Base-by-base conservation (phyloP, 2,113 vertebrate species). In the Xerus inauris region DNA sequence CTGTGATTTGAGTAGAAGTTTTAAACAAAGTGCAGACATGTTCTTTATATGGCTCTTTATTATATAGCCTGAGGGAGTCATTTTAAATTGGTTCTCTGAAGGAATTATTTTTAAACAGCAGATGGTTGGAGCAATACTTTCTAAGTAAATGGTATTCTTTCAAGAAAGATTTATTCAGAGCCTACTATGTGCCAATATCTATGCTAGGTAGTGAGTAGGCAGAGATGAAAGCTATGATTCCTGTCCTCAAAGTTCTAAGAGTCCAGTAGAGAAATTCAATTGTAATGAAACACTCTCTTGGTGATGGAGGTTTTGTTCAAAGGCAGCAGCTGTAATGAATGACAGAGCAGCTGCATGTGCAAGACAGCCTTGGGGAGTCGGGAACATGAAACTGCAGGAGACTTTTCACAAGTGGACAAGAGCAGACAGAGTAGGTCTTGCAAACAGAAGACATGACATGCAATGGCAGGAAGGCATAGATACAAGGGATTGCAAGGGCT, bases 81-180 rank as follows among this genome's bases (percentile, higher is more conserved):
- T 84, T 91, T 94, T 93, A 97, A 97, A 94, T 97, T 87, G 80
- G 54, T 89, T 96, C 71, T 77, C 80, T 89, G n/a, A 84, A 97
- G 80, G 80, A 96, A 97, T 97, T 97, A 87, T 95, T 93, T 96
- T 89, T 87, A 91, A 94, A 94, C 65, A 97, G 83, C 97, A 97
- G 89, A 97, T 96, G 95, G 71, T 77, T 80, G 28, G 40, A 93
- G 38, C 62, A 62, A 87, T 83, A 59, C 75, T 97, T 97, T 92
- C 94, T 91, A 93, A 65, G 59, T 62, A 91, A 95, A 91, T 45
- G 40, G 5, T 89, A 40, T 76, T 93, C 40, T 91, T 95, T 91
- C 16, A 88, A 94, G 91, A 77, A 82, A 94, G 89, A 93, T 94
- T 89, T 92, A 62, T 89, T 30, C 19, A 93, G 22, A 76, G 51